Conservation (phyloP, 2,888 invertebrate species). For the Hipparchia semele region DNA sequence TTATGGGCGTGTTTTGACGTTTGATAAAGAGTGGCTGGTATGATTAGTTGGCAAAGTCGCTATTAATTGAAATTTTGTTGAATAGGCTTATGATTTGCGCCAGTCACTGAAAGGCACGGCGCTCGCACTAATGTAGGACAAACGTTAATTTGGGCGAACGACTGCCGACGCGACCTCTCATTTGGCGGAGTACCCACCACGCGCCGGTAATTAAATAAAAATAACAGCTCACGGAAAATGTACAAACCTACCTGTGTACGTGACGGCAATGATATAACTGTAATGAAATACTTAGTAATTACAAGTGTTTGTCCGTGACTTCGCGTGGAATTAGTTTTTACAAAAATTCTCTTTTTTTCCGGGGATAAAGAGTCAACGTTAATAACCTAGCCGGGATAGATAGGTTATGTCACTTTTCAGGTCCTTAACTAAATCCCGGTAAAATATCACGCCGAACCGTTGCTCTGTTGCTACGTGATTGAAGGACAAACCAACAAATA, state of each 20-base stretch:
- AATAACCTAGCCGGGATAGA: no score
- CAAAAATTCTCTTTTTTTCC: background rate
- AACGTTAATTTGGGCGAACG: conserved; percentile 36
- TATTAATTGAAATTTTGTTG: background rate
- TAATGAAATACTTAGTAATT: background rate
- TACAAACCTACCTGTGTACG: background rate
- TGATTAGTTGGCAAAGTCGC: no score
- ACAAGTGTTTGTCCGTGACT: background rate
- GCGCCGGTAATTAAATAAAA: conserved; percentile 40
- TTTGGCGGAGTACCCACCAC: conserved; percentile 18
- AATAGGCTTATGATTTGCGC: conserved; percentile 8
- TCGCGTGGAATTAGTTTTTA: background rate
- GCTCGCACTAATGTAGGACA: conserved; percentile 36
- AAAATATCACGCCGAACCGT: no score
- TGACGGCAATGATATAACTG: conserved; percentile 5
- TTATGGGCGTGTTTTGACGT: no score
- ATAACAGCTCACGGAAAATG: conserved; percentile 31
- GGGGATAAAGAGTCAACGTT: no score
- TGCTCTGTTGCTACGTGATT: no score
- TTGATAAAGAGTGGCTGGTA: no score
- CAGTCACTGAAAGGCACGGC: conserved; percentile 17
- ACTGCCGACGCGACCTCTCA: conserved; percentile 33
- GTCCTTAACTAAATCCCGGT: no score
- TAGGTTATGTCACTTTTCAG: no score
- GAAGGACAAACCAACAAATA: no score